phyloP scores from a whole-genome alignment of 2,113 vertebrate genomes.

The Penelope pileata region DNA sequence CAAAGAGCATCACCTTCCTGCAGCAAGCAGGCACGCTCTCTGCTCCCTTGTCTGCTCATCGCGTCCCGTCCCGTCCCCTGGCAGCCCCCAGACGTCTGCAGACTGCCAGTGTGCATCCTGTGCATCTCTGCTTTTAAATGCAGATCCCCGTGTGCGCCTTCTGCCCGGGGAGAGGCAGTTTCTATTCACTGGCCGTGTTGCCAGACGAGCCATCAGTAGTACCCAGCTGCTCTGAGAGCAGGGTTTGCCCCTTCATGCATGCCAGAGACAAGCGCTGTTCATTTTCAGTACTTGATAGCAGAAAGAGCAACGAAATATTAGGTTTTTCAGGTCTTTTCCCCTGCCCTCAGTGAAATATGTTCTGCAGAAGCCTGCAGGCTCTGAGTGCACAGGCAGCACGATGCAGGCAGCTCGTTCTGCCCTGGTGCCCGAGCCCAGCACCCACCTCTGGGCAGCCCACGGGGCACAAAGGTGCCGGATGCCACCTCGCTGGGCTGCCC shows the following conservation, averaged over 20 bases:
- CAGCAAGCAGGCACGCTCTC: background rate
- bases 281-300: background rate
- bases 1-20: conserved; percentile 51
- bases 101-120: background rate
- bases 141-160: accelerated
- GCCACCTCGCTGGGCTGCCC: background rate
- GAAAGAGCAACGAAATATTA: background rate
- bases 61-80: accelerated
- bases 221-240: background rate
- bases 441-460: background rate
- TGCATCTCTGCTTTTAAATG: background rate
- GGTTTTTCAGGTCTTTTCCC: background rate
- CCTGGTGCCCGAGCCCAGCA: background rate
- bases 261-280: background rate
- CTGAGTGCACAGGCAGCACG: accelerated
- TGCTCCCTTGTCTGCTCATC: background rate
- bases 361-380: background rate
- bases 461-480: background rate
- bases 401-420: background rate
- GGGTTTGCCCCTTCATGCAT: background rate
- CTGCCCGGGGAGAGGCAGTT: background rate
- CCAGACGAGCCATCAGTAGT: background rate
- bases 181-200: accelerated
- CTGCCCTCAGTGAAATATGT: accelerated
- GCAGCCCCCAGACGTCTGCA: background rate